These are phyloP conservation scores for Gallinago undulata DNA, from an alignment of 2,113 vertebrate species.

Conservation along the genomic window DNA sequence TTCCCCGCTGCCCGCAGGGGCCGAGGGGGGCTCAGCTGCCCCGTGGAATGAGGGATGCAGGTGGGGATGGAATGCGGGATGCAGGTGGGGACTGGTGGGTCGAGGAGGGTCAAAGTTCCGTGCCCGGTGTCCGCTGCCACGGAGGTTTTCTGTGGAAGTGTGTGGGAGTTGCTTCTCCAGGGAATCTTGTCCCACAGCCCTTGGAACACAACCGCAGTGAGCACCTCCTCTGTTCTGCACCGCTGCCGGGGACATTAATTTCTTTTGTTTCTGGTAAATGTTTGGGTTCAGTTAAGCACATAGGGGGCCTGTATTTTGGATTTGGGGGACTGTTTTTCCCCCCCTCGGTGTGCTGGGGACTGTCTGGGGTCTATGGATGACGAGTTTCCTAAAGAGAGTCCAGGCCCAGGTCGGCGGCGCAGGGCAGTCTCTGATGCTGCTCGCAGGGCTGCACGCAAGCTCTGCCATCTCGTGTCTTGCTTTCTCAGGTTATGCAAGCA, in stretches of 20 bases:
- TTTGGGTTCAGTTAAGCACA: not conserved
- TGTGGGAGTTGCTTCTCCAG: not conserved
- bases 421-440: not conserved
- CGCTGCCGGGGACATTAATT: not conserved
- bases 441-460: not conserved
- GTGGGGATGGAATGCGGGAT: not conserved
- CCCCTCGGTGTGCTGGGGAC: not conserved
- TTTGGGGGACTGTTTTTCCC: not conserved
- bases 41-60: not conserved
- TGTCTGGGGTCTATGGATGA: not conserved
- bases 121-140: not conserved
- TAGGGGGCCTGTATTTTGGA: not conserved
- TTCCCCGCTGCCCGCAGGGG: not conserved
- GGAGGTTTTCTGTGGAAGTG: rapidly evolving
- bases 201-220: not conserved
- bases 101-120: not conserved
- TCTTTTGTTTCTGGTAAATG: not conserved
- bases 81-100: not conserved
- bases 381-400: not conserved
- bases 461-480: not conserved
- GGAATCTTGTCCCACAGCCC: not conserved
- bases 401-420: rapidly evolving
- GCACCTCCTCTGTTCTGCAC: not conserved
- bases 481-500: constrained; percentile 94
- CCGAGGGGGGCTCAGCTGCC: not conserved